These are phyloP conservation scores for Nestor notabilis DNA, from an alignment of 2,113 vertebrate species.

Conservation along the genomic window DNA sequence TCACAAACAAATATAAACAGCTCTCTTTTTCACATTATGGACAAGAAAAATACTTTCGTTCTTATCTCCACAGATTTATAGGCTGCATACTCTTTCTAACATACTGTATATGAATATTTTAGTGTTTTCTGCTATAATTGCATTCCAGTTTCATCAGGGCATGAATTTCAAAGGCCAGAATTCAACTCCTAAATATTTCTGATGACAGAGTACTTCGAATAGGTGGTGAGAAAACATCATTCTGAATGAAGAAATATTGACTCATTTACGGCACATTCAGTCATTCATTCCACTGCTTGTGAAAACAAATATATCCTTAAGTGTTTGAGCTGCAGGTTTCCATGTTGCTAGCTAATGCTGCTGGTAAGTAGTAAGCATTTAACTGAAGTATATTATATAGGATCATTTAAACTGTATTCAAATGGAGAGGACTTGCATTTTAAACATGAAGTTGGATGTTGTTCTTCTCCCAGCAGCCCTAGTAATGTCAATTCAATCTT, in stretches of 20 bases:
- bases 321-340: not conserved
- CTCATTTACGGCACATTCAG: slow-evolving; percentile 13
- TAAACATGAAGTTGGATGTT: not conserved
- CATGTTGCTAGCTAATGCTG: not conserved
- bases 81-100: not conserved
- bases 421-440: not conserved
- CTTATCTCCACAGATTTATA: not conserved
- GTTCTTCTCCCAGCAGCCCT: not conserved
- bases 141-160: not conserved
- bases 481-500: not conserved
- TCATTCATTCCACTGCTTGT: not conserved
- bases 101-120: not conserved
- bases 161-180: not conserved
- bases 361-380: not conserved
- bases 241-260: not conserved
- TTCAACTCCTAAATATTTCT: not conserved
- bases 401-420: not conserved
- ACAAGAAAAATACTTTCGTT: not conserved
- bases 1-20: not conserved
- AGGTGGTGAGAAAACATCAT: slow-evolving; percentile 3
- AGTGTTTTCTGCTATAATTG: not conserved
- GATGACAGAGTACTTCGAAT: not conserved
- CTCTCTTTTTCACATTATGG: not conserved
- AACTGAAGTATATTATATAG: not conserved
- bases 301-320: not conserved